Conservation (phyloP, 1,140 invertebrate genomes). For the Drosophila pseudoananassae region DNA sequence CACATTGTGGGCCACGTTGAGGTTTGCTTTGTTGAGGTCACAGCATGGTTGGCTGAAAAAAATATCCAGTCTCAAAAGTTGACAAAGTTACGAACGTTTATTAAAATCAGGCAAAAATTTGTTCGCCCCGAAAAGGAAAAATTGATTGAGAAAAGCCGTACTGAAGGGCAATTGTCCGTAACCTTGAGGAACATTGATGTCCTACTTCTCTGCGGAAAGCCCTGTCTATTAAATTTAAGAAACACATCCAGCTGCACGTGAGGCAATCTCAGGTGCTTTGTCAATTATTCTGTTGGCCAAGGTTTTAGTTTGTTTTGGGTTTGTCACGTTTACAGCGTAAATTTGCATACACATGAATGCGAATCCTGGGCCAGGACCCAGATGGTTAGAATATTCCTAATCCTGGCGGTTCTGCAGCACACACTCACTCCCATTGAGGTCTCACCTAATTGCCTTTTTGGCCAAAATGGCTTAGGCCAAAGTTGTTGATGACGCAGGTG, state of each 20-base stretch:
- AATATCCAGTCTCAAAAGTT: slow-evolving; percentile 26
- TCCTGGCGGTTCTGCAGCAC: slow-evolving; percentile 14
- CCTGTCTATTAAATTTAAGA: slow-evolving; percentile 26
- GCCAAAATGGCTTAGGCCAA: slow-evolving; percentile 32
- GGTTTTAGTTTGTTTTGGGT: slow-evolving; percentile 28
- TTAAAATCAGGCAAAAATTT: slow-evolving; percentile 24
- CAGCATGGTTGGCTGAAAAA: slow-evolving; percentile 9
- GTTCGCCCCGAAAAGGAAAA: slow-evolving; percentile 1
- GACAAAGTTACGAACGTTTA: slow-evolving; percentile 29
- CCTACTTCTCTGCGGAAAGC: slow-evolving; percentile 25
- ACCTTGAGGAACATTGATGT: slow-evolving; percentile 11
- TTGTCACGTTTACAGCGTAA: slow-evolving; percentile 44
- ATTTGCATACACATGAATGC: slow-evolving; percentile 47
- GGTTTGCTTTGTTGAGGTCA: slow-evolving; percentile 45
- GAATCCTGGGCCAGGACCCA: slow-evolving; percentile 14
- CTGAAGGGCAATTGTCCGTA: slow-evolving; percentile 11
- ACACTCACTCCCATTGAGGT: slow-evolving; percentile 9
- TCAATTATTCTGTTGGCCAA: slow-evolving; percentile 33
- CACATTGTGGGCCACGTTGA: slow-evolving; percentile 18
- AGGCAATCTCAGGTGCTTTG: slow-evolving; percentile 48
- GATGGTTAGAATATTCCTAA: slow-evolving; percentile 22
- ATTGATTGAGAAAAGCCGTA: slow-evolving; percentile 13
- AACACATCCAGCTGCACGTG: slow-evolving; percentile 43
- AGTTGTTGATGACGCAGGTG: slow-evolving; percentile 42
- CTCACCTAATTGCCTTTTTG: slow-evolving; percentile 54